Evolutionary conservation across 2,888 invertebrate genomes (phyloP).

Genomic region (Heliconius aoede): DNA sequence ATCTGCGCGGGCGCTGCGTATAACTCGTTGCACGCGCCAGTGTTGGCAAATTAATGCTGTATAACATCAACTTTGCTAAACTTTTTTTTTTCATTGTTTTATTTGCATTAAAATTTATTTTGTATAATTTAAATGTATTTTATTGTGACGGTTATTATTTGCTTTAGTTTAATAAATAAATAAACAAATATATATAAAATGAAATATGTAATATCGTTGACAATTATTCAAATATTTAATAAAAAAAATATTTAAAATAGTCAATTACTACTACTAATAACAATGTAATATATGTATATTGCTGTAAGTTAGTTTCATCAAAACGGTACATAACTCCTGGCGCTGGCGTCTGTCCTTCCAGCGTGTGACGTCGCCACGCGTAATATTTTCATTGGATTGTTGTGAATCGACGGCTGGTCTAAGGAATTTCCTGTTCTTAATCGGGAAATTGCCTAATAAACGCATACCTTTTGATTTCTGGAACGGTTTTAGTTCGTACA

Average conservation of each 20-base stretch:
- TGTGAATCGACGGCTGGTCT: slow-evolving; percentile 69
- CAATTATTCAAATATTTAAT: neutral
- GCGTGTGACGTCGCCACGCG: slow-evolving; percentile 60
- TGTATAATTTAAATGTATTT: neutral
- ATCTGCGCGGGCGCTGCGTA: slow-evolving; percentile 74
- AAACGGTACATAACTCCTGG: slow-evolving; percentile 58
- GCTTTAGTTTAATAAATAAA: neutral
- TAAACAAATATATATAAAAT: too few relatives aligned
- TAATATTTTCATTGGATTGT: slow-evolving; percentile 74
- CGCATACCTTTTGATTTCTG: slow-evolving; percentile 59
- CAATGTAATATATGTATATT: neutral
- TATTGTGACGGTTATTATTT: neutral
- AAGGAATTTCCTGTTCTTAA: slow-evolving; percentile 78
- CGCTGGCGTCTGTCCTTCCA: slow-evolving; percentile 49
- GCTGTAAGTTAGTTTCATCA: neutral
- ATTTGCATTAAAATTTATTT: neutral
- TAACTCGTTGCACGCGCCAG: slow-evolving; percentile 83
- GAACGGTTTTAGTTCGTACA: slow-evolving; percentile 59
- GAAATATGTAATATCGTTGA: too few relatives aligned
- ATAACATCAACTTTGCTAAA: slow-evolving; percentile 51
- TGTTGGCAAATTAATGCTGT: slow-evolving; percentile 70
- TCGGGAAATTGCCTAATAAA: slow-evolving; percentile 68
- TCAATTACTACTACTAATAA: too few relatives aligned
- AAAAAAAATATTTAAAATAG: too few relatives aligned
- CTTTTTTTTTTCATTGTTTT: slow-evolving; percentile 29